Evolutionary conservation across 2,888 invertebrate genomes (phyloP).

Genomic region (Leptinotarsa tumamoca): DNA sequence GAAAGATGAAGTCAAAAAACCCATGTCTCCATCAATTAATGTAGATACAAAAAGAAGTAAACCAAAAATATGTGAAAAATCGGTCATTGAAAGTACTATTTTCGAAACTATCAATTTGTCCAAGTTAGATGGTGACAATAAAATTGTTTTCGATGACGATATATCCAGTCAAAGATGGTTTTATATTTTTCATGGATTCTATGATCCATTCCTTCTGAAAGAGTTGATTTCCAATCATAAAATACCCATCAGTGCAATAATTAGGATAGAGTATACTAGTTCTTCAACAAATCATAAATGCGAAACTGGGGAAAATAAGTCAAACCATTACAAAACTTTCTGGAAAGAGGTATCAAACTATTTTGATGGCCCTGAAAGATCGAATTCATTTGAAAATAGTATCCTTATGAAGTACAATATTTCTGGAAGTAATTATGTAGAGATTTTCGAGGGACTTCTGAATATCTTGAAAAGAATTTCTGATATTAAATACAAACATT

Average conservation of each 20-base stretch:
- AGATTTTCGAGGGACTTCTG: conserved; percentile 48
- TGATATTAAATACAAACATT: conserved; percentile 53
- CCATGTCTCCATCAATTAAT: conserved; percentile 14
- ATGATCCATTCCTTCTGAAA: conserved; percentile 45
- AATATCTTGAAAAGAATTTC: conserved; percentile 48
- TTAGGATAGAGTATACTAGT: conserved; percentile 43
- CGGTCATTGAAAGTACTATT: neutral
- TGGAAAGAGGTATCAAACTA: conserved; percentile 43
- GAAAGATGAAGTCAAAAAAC: conserved; percentile 15
- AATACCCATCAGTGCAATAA: conserved; percentile 48
- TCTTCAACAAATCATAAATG: neutral
- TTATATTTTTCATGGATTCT: conserved; percentile 53
- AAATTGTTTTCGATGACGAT: conserved; percentile 52
- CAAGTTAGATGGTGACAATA: conserved; percentile 44
- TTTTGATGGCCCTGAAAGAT: conserved; percentile 40
- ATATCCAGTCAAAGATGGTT: conserved; percentile 52
- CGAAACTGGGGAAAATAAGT: neutral
- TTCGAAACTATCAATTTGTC: conserved; percentile 22
- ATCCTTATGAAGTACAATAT: conserved; percentile 48
- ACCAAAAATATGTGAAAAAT: conserved; percentile 11
- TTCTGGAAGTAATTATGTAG: conserved; percentile 19
- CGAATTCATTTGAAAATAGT: conserved; percentile 49
- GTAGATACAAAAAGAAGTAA: conserved; percentile 31
- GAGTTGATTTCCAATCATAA: conserved; percentile 42
- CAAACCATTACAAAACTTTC: conserved; percentile 22